Evolutionary conservation across 2,113 vertebrate genomes (phyloP).

Genomic region (zebrafish (Danio rerio)): DNA sequence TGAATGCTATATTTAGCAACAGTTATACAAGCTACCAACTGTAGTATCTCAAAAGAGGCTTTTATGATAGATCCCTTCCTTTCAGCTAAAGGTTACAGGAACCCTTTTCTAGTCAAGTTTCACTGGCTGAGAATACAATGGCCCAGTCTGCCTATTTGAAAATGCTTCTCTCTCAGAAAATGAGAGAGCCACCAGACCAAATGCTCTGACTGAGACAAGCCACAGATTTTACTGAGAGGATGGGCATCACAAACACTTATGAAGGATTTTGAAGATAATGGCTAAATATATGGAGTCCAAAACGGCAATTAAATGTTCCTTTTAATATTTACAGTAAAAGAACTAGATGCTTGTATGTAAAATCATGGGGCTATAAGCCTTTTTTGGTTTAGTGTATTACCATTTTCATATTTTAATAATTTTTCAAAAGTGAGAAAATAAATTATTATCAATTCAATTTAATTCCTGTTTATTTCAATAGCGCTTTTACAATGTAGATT

Average conservation of each 20-base stretch:
- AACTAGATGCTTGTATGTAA: neutral
- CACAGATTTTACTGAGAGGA: neutral
- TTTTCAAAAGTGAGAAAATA: too few species aligned
- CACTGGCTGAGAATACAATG: neutral
- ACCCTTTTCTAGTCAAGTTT: slow-evolving; percentile 3
- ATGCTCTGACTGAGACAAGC: neutral
- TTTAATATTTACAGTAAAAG: neutral
- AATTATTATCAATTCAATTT: too few species aligned
- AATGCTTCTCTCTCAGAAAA: slow-evolving; percentile 26
- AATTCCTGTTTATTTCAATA: too few species aligned
- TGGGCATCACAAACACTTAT: neutral
- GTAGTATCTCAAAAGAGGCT: slow-evolving; percentile 24
- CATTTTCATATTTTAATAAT: too few species aligned
- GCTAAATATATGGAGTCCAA: too few species aligned
- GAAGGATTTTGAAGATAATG: too few species aligned
- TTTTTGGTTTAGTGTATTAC: too few species aligned
- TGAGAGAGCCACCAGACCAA: neutral
- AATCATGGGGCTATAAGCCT: too few species aligned
- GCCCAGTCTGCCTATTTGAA: neutral
- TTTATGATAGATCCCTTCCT: slow-evolving; percentile 5
- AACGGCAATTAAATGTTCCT: neutral
- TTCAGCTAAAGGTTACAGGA: neutral
- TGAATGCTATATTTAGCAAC: slow-evolving; percentile 23
- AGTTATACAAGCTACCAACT: neutral
- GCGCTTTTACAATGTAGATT: too few species aligned